These are phyloP conservation scores for Calyptomena viridis DNA, from an alignment of 2,113 vertebrate species.

Conservation along the genomic window DNA sequence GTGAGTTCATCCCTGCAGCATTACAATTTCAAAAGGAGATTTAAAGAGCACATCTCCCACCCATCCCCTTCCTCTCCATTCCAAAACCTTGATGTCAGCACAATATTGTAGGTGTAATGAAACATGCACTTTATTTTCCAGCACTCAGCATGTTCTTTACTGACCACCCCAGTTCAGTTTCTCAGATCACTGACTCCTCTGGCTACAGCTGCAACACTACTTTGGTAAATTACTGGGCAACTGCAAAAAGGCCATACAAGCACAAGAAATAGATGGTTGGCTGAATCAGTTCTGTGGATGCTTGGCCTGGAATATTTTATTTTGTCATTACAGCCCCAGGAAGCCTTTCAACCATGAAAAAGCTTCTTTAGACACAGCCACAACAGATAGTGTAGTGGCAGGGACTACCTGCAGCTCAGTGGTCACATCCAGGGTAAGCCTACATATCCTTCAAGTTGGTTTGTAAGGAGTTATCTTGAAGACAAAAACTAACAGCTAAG, in stretches of 20 bases:
- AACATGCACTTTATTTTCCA: background rate
- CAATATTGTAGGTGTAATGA: background rate
- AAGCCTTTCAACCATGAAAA: background rate
- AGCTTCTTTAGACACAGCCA: background rate
- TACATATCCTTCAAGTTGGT: background rate
- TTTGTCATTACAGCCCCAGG: background rate
- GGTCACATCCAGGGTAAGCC: background rate
- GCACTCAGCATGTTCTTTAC: background rate
- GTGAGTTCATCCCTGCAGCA: background rate
- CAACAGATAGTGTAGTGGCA: background rate
- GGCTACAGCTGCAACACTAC: background rate
- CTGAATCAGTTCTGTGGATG: background rate
- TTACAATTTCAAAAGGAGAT: background rate
- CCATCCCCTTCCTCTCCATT: background rate
- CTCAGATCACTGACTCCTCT: background rate
- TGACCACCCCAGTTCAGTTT: background rate
- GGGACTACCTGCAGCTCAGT: background rate
- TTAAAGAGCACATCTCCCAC: background rate
- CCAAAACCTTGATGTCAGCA: background rate
- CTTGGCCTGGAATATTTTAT: background rate
- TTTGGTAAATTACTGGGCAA: background rate
- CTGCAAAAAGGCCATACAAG: fast-evolving
- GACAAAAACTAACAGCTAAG: background rate
- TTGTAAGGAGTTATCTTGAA: background rate
- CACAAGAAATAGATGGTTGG: background rate